Base-by-base conservation (phyloP, 2,888 invertebrate species). In the Poecilus cupreus region DNA sequence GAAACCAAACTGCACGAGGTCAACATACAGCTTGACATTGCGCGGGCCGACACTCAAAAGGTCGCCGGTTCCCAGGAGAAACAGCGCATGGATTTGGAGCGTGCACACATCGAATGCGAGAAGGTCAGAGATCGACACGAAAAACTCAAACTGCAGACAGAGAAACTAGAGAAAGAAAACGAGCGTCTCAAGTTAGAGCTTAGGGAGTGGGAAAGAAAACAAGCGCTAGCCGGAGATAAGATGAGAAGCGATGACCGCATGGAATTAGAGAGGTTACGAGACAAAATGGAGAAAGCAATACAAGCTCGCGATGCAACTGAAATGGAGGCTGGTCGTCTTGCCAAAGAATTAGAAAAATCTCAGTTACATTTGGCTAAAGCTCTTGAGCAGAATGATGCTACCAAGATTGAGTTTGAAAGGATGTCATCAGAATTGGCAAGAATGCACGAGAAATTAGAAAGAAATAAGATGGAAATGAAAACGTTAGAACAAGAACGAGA, bases 61-160 rank as follows among this genome's bases (percentile, higher is more conserved):
- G 90, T 94, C 18, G 91, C 93, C 83, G 92, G 93, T 49, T 92
- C 92, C 49, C 94, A 96, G 88, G 96, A 96, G 85, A 95, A 96
- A 87, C 95, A 95, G 88, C 92, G 96, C 49, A 90, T 92, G 83
- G 96, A 96, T 86, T 91, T 96, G 85, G 97, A 96, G 88, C 92
- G 96, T 60, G 94, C 96, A 84, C 94, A 96, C 86, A 96, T 97
- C 87, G 97, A 97, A 89, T 94, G 96, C 85, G 97, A 97, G 87
- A 97, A 97, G 90, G 93, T 96, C 83, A 92, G 96, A 85, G 97
- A 97, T 86, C 92, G 96, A 83, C 94, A 96, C 88, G 97, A 97
- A 87, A 96, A 96, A 89, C 90, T 96, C n/a, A 94, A 94, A 86
- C 88, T 92, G 80, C 93, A 93, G 83, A 91, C 93, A 76, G 94